phyloP scores from a whole-genome alignment of 2,797 vertebrate genomes.

The Zenarchopterus dispar region DNA sequence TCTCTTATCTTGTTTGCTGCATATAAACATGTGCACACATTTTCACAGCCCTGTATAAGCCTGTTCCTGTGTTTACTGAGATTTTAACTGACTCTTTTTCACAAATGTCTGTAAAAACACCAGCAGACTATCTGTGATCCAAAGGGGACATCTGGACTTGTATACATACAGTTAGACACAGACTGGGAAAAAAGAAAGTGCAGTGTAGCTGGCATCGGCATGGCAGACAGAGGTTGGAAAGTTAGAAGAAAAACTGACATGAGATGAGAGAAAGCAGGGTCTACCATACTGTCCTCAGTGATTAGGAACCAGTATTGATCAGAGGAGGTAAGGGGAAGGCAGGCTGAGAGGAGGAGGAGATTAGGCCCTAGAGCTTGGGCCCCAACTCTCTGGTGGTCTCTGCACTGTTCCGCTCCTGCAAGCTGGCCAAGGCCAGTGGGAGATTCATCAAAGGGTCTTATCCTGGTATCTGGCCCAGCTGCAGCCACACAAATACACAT shows the following conservation, averaged over 20 bases:
- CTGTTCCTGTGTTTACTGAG: constrained; percentile 59
- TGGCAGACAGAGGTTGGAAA: constrained; percentile 43
- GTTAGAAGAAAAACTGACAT: constrained; percentile 44
- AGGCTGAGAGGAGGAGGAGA: constrained; percentile 55
- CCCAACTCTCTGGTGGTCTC: constrained; percentile 73
- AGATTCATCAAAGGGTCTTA: constrained; percentile 79
- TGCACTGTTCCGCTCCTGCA: constrained; percentile 71
- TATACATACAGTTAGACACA: constrained; percentile 10
- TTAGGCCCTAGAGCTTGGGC: constrained; percentile 60
- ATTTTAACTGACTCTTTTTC: constrained; percentile 47
- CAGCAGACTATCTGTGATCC: constrained; percentile 23
- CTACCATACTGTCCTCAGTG: constrained; percentile 71
- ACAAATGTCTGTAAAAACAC: constrained; percentile 52
- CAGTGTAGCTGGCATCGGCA: constrained; percentile 21
- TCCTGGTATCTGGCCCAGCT: constrained; percentile 52
- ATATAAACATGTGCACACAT: constrained; percentile 65
- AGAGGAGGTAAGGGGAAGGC: constrained; percentile 60
- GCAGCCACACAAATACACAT: constrained; percentile 57
- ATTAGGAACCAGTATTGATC: constrained; percentile 83
- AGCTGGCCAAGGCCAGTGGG: constrained; percentile 65
- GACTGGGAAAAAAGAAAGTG: constrained; percentile 1
- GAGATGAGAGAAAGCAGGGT: constrained; percentile 62
- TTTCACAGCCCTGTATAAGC: constrained; percentile 69
- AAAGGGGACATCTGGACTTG: constrained; percentile 28
- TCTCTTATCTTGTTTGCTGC: constrained; percentile 66